phyloP scores from a whole-genome alignment of 2,113 vertebrate species.

The Aix galericulata region DNA sequence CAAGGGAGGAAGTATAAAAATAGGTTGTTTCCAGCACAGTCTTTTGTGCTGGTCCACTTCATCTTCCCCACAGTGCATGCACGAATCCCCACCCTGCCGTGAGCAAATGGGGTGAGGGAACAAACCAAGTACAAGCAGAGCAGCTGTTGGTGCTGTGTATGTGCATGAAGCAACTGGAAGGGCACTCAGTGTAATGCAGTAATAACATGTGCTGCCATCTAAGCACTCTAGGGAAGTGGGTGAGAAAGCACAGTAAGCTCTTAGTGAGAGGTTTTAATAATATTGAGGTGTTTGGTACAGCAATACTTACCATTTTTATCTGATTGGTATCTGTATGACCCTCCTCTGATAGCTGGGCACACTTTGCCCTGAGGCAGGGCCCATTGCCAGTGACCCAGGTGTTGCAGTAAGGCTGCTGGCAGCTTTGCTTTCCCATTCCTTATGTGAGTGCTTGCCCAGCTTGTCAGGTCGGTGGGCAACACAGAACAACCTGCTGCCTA shows the following conservation, averaged over 20 bases:
- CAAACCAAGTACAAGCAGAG: rapidly evolving
- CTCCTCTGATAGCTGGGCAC: background rate
- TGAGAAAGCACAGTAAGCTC: background rate
- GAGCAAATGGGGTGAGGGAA: background rate
- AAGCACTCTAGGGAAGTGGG: background rate
- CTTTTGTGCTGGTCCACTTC: background rate
- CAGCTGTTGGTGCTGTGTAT: background rate
- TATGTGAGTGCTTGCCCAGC: too few species aligned
- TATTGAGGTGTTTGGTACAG: background rate
- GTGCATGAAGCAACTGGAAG: background rate
- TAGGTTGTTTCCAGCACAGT: background rate
- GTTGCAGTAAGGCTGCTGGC: background rate
- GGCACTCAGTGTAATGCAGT: rapidly evolving
- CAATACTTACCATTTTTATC: background rate
- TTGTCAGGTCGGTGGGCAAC: too few species aligned
- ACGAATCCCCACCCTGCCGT: background rate
- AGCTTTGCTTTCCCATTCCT: background rate
- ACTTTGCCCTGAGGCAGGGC: rapidly evolving
- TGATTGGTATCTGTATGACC: background rate
- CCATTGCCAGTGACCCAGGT: background rate
- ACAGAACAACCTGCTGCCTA: too few species aligned
- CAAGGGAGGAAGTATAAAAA: slow-evolving; percentile 13
- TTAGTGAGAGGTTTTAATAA: background rate
- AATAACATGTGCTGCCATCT: background rate
- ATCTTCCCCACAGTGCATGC: rapidly evolving